Evolutionary conservation across 2,888 invertebrate species (phyloP).

Genomic region (Caenorhabditis afra): DNA sequence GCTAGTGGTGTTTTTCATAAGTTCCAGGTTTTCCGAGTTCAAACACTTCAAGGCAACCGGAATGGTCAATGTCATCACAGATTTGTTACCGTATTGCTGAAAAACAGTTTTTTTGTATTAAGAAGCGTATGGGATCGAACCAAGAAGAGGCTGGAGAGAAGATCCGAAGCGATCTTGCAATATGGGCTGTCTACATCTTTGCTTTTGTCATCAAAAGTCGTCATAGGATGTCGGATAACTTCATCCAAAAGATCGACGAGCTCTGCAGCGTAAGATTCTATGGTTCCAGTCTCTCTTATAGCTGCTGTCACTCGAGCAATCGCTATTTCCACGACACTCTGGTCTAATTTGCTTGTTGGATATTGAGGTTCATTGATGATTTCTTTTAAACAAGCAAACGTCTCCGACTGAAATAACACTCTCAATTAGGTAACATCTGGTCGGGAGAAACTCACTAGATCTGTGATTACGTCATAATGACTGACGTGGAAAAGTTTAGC

Average conservation of each 20-base stretch:
- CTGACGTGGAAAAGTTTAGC: conserved; percentile 92
- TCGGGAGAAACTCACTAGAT: conserved; percentile 57
- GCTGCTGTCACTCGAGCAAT: conserved; percentile 92
- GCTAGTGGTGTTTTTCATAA: conserved; percentile 90
- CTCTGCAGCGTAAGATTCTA: conserved; percentile 90
- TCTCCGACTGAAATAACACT: conserved; percentile 83
- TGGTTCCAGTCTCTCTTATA: conserved; percentile 90
- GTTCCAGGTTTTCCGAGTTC: conserved; percentile 88
- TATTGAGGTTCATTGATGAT: conserved; percentile 91
- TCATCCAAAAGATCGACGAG: conserved; percentile 90
- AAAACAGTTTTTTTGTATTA: too few relatives aligned
- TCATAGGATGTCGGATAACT: conserved; percentile 87
- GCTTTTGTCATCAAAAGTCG: conserved; percentile 82
- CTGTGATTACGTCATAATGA: conserved; percentile 89
- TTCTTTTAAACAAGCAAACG: conserved; percentile 86
- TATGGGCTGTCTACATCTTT: conserved; percentile 92
- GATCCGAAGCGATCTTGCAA: conserved; percentile 95
- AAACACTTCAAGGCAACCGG: conserved; percentile 87
- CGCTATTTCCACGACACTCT: conserved; percentile 95
- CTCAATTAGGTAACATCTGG: neutral
- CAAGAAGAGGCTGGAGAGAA: conserved; percentile 94
- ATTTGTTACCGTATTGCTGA: conserved; percentile 86
- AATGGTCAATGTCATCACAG: conserved; percentile 89
- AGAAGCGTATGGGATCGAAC: conserved; percentile 83
- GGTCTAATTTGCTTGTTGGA: conserved; percentile 85